phyloP scores from a whole-genome alignment of 1,140 invertebrate species.

The Gryllus bimaculatus region DNA sequence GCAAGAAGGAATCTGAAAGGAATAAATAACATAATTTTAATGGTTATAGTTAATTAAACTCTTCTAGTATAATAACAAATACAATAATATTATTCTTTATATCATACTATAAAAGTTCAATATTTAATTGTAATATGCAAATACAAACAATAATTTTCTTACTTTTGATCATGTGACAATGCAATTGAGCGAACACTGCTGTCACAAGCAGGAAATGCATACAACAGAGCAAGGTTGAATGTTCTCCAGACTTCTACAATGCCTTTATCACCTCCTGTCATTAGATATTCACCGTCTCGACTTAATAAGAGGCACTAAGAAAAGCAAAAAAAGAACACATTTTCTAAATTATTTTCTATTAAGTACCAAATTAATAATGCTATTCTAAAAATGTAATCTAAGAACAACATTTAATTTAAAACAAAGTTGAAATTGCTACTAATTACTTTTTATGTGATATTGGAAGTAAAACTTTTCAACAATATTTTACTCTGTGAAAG shows the following conservation, averaged over 20 bases:
- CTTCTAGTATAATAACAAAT: background rate
- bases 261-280: constrained; percentile 92
- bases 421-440: too few species aligned
- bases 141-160: constrained; percentile 33
- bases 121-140: background rate
- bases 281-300: constrained; percentile 95
- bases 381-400: background rate
- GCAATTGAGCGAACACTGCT: constrained; percentile 85
- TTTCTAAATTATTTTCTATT: background rate
- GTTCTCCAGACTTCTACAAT: constrained; percentile 97
- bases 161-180: constrained; percentile 96
- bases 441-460: too few species aligned
- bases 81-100: background rate
- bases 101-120: background rate
- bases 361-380: background rate
- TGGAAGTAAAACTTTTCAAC: too few species aligned
- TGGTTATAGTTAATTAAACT: background rate
- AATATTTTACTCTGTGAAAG: too few species aligned
- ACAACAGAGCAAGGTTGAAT: constrained; percentile 90
- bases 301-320: constrained; percentile 83
- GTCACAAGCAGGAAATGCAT: constrained; percentile 94
- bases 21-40: background rate
- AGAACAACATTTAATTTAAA: too few species aligned
- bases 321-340: background rate
- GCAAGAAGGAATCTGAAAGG: constrained; percentile 80